Evolutionary conservation across 37 sponge, comb jelly and placozoan genomes (phyloP), one percentile per base, ranked within the genome.

Genomic region (Haliclona indistincta): DNA sequence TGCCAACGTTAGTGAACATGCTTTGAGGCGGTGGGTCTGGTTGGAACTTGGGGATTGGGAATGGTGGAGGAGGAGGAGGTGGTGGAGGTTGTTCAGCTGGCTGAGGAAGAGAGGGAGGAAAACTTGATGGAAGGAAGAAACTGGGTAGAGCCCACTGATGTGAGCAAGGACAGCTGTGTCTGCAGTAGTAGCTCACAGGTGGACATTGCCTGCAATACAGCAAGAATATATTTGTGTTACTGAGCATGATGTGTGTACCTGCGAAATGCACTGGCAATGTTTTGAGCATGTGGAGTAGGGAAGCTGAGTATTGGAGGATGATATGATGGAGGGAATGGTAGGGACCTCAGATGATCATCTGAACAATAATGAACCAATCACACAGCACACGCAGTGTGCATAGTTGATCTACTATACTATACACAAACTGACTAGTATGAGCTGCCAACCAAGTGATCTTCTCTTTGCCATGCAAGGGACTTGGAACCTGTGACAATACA

Each of bases 391-490:
- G 32, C 15, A 47, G 20, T 43, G 37, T 26, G 63, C 60, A 49
- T 15, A 52, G 38, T 8, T 15, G 70, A 15, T 38, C 67, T n/a
- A n/a, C n/a, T n/a, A n/a, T n/a, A n/a, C n/a, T n/a, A n/a, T n/a
- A n/a, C n/a, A n/a, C n/a, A n/a, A n/a, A n/a, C n/a, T 42, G 28
- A 85, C 86, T 67, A 19, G 63, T 64, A 19, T 20, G 22, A 4
- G 22, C 40, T 19, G 11, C 22, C 15, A 56, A 20, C 86, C 86
- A 85, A 26, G 34, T 35, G 5, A 66, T 65, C 41, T 85, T 85
- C 38, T 53, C 74, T 19, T 61, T 38, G 22, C 63, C 64, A 47
- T 85, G 86, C 68, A 85, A 0, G 1, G 86, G 86, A 54, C 79
- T 85, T 13, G 51, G 25, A 17, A 45, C 37, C 54, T 76, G 66